phyloP scores from a whole-genome alignment of 2,113 vertebrate species.

The Anarrhichthys ocellatus region DNA sequence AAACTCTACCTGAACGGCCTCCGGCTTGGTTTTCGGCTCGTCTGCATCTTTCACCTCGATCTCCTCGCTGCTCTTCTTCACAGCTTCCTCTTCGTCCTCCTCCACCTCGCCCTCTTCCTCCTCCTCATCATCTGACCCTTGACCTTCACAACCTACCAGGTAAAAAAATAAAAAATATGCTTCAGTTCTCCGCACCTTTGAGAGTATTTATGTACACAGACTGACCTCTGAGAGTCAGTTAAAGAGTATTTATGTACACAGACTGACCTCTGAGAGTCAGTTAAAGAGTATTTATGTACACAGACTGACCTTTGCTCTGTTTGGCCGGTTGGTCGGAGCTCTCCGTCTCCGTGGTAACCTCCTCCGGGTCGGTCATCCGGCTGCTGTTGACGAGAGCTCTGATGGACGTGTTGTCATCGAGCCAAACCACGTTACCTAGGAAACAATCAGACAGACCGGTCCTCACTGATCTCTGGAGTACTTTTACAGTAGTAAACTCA shows the following conservation, averaged over 20 bases:
- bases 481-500: no score
- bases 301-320: conserved; percentile 69
- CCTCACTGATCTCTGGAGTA: not conserved
- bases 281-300: no score
- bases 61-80: conserved; percentile 71
- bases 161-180: no score
- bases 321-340: conserved; percentile 74
- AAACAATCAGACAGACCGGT: conserved; percentile 36
- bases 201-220: not conserved
- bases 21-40: conserved; percentile 4
- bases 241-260: no score
- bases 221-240: no score
- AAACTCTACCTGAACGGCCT: conserved; percentile 63
- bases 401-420: conserved; percentile 94
- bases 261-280: no score
- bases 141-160: conserved; percentile 55
- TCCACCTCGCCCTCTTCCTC: conserved; percentile 85
- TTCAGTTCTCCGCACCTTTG: no score
- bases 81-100: conserved; percentile 83
- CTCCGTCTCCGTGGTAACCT: conserved; percentile 78
- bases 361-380: conserved; percentile 86
- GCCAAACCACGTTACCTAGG: conserved; percentile 97
- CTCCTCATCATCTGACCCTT: conserved; percentile 87
- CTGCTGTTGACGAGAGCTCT: conserved; percentile 95
- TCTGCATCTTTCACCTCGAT: conserved; percentile 54